Evolutionary conservation across 2,797 vertebrate genomes (phyloP).

Genomic region (Mustela erminea): DNA sequence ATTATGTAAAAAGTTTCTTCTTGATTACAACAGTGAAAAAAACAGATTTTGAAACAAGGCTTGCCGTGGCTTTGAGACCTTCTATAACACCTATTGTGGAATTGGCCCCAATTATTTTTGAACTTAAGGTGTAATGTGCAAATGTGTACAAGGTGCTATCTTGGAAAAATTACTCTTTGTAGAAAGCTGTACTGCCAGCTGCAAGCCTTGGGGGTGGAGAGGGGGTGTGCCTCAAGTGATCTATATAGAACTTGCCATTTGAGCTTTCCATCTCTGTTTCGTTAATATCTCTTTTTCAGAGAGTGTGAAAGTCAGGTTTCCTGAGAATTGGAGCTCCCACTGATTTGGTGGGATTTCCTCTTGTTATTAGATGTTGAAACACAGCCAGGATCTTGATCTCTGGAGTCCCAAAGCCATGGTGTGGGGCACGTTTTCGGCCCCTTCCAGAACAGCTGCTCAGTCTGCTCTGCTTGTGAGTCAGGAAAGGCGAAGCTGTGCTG

Average conservation of each 20-base stretch:
- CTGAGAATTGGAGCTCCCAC: not conserved
- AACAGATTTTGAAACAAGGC: not conserved
- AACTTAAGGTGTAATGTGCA: not conserved
- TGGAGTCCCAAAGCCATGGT: not conserved
- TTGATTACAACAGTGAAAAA: not conserved
- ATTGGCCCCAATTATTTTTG: not conserved
- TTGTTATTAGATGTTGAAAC: constrained; percentile 21
- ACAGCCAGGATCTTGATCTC: not conserved
- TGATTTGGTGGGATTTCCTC: constrained; percentile 52
- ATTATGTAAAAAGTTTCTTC: constrained; percentile 17
- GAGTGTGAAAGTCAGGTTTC: constrained; percentile 26
- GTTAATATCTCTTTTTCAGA: not conserved
- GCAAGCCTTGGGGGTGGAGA: not conserved
- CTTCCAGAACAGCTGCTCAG: not conserved
- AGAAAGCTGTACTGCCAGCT: not conserved
- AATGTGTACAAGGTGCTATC: not conserved
- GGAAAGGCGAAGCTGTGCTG: not conserved
- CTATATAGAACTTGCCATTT: not conserved
- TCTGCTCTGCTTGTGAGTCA: not conserved
- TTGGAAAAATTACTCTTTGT: not conserved
- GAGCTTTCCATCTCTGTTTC: not conserved
- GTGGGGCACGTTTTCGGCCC: not conserved
- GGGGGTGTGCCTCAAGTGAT: not conserved
- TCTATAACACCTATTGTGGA: not conserved
- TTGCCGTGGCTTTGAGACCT: not conserved